A percentile compares a stretch with the other conserved stretches of the same genome.
phyloP scores from a whole-genome alignment of 2,888 invertebrate species.

The Ptilodon capucinus region DNA sequence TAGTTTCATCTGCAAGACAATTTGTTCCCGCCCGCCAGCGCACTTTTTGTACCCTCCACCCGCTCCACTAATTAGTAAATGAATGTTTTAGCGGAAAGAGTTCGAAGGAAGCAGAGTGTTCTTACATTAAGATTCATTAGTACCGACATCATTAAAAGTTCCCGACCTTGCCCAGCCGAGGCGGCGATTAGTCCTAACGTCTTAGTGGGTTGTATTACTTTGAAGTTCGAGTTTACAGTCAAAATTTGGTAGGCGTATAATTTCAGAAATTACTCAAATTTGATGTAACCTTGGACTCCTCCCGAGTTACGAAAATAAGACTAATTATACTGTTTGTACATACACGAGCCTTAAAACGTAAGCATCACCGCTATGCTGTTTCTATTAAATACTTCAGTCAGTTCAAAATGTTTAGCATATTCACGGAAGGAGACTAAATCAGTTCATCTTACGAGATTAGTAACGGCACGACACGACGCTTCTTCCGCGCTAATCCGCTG shows the following conservation, averaged over 20 bases:
- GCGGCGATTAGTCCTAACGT: conserved; percentile 9
- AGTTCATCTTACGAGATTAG: background rate
- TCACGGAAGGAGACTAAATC: background rate
- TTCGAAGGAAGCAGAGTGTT: conserved; percentile 20
- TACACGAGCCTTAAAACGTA: no score
- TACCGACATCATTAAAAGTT: conserved; percentile 21
- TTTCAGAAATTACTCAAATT: conserved; percentile 3
- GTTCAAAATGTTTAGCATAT: no score
- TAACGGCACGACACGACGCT: background rate
- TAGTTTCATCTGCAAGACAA: conserved; percentile 24
- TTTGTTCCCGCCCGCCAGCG: conserved; percentile 22
- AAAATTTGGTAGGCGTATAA: conserved; percentile 4
- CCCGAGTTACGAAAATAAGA: no score
- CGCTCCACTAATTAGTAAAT: conserved; percentile 39
- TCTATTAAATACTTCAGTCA: no score
- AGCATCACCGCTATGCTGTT: no score
- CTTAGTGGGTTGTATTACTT: conserved; percentile 10
- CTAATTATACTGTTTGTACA: no score
- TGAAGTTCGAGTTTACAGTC: conserved; percentile 7
- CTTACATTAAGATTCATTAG: conserved; percentile 29
- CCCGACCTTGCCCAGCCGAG: conserved; percentile 21
- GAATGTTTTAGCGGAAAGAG: conserved; percentile 31
- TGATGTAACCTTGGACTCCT: background rate
- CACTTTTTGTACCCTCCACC: conserved; percentile 28
- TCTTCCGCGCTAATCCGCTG: background rate